Conservation (phyloP, 2,888 invertebrate genomes). For the Mimachlamys varia region DNA sequence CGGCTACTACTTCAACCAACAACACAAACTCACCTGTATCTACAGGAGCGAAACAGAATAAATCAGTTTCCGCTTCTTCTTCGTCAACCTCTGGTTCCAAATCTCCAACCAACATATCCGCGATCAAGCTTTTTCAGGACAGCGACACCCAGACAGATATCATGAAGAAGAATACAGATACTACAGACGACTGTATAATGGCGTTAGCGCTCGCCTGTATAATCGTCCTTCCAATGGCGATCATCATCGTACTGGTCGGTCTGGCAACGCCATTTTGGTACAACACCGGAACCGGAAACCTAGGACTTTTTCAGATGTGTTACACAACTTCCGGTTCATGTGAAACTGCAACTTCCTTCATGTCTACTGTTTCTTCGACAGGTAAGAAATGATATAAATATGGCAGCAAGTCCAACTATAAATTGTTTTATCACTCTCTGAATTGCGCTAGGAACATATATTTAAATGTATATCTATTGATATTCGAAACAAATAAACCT, state of each 20-base stretch:
- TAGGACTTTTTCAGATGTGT: conserved; percentile 12
- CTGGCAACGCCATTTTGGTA: neutral
- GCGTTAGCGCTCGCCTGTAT: neutral
- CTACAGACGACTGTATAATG: neutral
- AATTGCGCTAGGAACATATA: too few relatives aligned
- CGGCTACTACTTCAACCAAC: neutral
- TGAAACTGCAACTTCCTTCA: conserved; percentile 3
- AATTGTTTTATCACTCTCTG: too few relatives aligned
- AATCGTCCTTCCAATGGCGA: neutral
- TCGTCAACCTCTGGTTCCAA: neutral
- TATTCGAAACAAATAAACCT: too few relatives aligned
- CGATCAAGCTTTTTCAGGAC: neutral
- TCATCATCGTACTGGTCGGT: neutral
- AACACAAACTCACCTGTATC: neutral
- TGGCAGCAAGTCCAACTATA: too few relatives aligned
- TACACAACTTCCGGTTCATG: neutral
- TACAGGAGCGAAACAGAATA: neutral
- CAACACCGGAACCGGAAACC: conserved; percentile 3
- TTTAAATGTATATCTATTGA: too few relatives aligned
- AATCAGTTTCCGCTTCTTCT: neutral
- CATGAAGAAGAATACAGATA: neutral
- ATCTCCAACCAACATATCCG: neutral
- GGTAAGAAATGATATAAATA: neutral
- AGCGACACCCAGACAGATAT: neutral
- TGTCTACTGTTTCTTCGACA: neutral